Conservation (phyloP, 2,113 vertebrate species). For the Callopanchax toddi region DNA sequence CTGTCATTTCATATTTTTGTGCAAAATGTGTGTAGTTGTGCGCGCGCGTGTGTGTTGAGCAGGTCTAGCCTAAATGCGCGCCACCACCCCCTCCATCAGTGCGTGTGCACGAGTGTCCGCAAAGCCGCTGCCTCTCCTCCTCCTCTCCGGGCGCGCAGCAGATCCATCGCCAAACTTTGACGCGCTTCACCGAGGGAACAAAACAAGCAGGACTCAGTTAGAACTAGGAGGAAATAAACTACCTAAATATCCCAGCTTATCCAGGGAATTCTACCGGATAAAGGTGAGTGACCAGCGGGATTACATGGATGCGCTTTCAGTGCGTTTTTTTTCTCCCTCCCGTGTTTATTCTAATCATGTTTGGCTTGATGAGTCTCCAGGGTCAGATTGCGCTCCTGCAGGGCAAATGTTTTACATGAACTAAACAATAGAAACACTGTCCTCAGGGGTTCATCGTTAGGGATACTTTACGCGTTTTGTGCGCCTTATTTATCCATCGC, state of each 20-base stretch:
- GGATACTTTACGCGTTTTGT: conserved; percentile 6
- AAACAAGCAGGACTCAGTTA: conserved; percentile 1
- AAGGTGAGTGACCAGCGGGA: conserved; percentile 60
- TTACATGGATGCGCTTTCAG: background rate
- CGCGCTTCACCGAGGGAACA: conserved; percentile 21
- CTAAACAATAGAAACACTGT: too few species aligned
- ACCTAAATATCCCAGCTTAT: background rate
- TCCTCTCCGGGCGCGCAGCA: conserved; percentile 54
- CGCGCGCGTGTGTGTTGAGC: conserved; percentile 5
- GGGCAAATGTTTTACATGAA: background rate
- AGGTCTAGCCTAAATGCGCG: conserved; percentile 45
- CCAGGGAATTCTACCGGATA: background rate
- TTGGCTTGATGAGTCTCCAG: conserved; percentile 20
- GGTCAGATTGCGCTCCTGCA: background rate
- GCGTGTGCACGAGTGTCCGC: conserved; percentile 59
- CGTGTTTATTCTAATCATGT: background rate
- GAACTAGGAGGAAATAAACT: background rate
- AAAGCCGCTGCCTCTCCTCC: conserved; percentile 56
- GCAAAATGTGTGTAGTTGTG: conserved; percentile 11
- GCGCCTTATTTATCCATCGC: background rate
- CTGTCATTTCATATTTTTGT: conserved; percentile 57
- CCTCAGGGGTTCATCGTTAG: background rate
- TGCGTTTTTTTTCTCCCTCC: background rate
- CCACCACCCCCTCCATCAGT: conserved; percentile 45
- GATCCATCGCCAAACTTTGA: conserved; percentile 64